phyloP scores from a whole-genome alignment of 2,113 vertebrate genomes.

The Xiphias gladius region DNA sequence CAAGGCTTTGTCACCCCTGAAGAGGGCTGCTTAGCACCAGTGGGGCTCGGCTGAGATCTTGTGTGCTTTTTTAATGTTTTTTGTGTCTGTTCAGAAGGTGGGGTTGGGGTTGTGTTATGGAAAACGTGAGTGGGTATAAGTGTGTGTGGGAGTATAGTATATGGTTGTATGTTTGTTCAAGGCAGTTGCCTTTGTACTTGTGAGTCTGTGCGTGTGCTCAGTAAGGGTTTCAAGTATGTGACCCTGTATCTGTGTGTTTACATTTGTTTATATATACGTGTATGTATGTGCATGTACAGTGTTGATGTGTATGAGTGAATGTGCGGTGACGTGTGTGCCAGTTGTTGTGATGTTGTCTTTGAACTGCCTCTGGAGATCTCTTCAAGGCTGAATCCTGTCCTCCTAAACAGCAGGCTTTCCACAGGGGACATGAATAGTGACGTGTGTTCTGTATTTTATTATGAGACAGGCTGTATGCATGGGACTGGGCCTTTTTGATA shows the following conservation, averaged over 20 bases:
- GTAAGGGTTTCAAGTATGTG: not conserved
- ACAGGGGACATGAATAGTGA: slow-evolving; percentile 52
- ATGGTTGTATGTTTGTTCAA: not conserved
- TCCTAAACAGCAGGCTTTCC: slow-evolving; percentile 56
- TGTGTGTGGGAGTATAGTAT: not conserved
- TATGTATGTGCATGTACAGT: not conserved
- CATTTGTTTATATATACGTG: slow-evolving; percentile 14
- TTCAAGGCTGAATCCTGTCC: slow-evolving; percentile 66
- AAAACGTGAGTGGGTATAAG: not conserved
- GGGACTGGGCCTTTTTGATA: slow-evolving; percentile 31
- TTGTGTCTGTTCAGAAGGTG: slow-evolving; percentile 36
- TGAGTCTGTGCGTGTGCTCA: not conserved
- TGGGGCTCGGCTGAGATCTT: slow-evolving; percentile 46
- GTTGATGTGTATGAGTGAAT: slow-evolving; percentile 22
- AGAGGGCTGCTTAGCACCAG: slow-evolving; percentile 56
- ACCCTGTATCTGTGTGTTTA: slow-evolving; percentile 15
- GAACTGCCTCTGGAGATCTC: slow-evolving; percentile 61
- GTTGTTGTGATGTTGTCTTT: slow-evolving; percentile 54
- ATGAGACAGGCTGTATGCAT: slow-evolving; percentile 54
- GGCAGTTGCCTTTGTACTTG: slow-evolving; percentile 17
- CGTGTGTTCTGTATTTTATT: slow-evolving; percentile 42
- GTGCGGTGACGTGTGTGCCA: not conserved
- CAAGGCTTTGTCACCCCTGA: slow-evolving; percentile 59
- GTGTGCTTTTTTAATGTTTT: slow-evolving; percentile 21
- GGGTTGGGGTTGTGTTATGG: slow-evolving; percentile 17